These are phyloP conservation scores for Neomicropteryx cornuta DNA, from an alignment of 1,140 invertebrate species.

Conservation along the genomic window DNA sequence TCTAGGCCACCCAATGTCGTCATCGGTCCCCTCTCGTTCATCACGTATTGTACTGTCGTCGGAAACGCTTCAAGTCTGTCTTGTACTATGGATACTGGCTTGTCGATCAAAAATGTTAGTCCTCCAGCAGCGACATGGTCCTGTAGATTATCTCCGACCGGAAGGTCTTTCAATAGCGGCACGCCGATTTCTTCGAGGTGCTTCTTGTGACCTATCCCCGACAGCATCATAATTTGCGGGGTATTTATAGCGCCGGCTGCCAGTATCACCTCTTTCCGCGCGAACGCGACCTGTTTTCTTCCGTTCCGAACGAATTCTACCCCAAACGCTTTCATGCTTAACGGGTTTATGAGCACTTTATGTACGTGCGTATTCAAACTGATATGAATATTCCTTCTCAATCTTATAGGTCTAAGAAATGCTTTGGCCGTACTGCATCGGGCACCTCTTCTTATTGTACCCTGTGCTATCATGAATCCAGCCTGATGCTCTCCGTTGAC, in stretches of 20 bases:
- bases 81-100: constrained; percentile 68
- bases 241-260: constrained; percentile 71
- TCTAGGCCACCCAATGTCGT: constrained; percentile 75
- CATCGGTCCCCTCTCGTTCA: constrained; percentile 69
- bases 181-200: constrained; percentile 63
- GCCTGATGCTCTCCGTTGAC: constrained; percentile 76
- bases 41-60: constrained; percentile 68
- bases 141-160: constrained; percentile 66
- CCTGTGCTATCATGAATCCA: constrained; percentile 83
- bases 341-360: constrained; percentile 56
- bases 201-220: constrained; percentile 69
- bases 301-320: constrained; percentile 67
- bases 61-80: constrained; percentile 54
- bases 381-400: constrained; percentile 67
- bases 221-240: constrained; percentile 77
- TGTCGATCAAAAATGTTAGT: constrained; percentile 65
- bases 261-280: constrained; percentile 65
- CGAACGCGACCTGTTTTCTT: constrained; percentile 48
- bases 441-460: constrained; percentile 72
- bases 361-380: constrained; percentile 68
- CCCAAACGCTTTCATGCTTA: constrained; percentile 58
- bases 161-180: constrained; percentile 59
- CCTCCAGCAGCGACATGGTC: constrained; percentile 77
- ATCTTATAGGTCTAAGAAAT: constrained; percentile 67
- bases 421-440: constrained; percentile 86